phyloP scores from a whole-genome alignment of 2,888 invertebrate species.

The Portevinia maculata region DNA sequence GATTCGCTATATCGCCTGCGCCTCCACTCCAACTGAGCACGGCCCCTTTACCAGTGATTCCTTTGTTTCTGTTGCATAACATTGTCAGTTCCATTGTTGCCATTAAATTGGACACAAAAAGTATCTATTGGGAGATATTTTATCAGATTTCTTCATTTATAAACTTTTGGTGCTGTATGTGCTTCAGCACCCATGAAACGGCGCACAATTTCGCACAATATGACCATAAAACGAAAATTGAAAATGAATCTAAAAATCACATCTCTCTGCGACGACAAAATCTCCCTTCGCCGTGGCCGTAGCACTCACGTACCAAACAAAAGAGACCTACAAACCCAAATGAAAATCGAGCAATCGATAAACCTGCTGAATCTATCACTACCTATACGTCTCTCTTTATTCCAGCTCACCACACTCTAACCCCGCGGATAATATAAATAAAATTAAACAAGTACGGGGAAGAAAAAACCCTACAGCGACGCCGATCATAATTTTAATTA shows the following conservation, averaged over 20 bases:
- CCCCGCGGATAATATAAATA: conserved; percentile 1
- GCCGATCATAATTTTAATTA: conserved; percentile 69
- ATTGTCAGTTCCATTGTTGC: conserved; percentile 52
- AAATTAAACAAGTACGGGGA: conserved; percentile 22
- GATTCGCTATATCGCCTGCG: conserved; percentile 17
- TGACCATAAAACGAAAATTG: conserved; percentile 22
- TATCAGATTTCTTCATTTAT: conserved; percentile 44
- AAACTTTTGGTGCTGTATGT: not conserved
- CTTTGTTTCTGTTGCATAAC: conserved; percentile 63
- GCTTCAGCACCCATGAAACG: not conserved
- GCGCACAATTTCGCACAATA: conserved; percentile 37
- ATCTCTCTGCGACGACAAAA: conserved; percentile 39
- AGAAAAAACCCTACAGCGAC: not conserved
- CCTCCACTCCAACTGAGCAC: conserved; percentile 7
- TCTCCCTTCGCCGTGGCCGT: conserved; percentile 8
- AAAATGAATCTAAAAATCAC: conserved; percentile 14
- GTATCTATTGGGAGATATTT: conserved; percentile 56
- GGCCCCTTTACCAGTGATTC: conserved; percentile 14
- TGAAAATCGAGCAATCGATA: conserved; percentile 41
- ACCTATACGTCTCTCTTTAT: not conserved
- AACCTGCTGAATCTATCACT: conserved; percentile 1
- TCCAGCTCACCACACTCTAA: no score
- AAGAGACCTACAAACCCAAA: conserved; percentile 28
- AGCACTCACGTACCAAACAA: conserved; percentile 8
- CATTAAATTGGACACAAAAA: conserved; percentile 40